Conservation (phyloP, 2,797 vertebrate genomes). For the Harpagifer antarcticus region DNA sequence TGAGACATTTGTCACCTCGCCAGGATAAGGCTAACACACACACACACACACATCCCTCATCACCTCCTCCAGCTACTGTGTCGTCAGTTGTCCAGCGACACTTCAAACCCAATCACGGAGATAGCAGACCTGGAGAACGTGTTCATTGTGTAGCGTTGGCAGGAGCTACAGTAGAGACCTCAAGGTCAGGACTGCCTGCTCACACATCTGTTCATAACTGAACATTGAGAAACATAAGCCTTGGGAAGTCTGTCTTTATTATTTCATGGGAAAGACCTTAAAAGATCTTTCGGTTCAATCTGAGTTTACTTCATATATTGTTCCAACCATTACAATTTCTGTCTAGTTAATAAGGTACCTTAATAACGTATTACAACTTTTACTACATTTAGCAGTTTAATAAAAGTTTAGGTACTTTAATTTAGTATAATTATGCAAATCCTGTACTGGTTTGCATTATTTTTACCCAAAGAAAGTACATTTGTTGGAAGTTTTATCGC, state of each 20-base stretch:
- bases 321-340: background rate
- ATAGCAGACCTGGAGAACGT: conserved; percentile 65
- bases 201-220: conserved; percentile 13
- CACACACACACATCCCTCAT: conserved; percentile 52
- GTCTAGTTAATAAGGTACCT: background rate
- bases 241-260: conserved; percentile 6
- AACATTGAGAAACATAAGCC: conserved; percentile 3
- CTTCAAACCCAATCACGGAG: conserved; percentile 50
- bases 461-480: background rate
- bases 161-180: conserved; percentile 27
- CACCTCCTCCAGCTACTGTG: conserved; percentile 61
- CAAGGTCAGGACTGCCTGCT: conserved; percentile 62
- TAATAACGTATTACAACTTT: background rate
- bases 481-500: background rate
- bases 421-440: background rate
- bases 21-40: conserved; percentile 56
- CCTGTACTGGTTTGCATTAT: background rate
- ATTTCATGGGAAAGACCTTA: background rate
- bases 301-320: conserved; percentile 10
- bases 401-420: background rate
- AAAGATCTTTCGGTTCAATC: background rate
- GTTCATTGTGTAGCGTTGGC: conserved; percentile 49
- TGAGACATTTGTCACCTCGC: conserved; percentile 70
- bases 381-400: background rate
- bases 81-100: conserved; percentile 52